Conservation (phyloP, 2,888 invertebrate genomes). For the Achlya flavicornis region DNA sequence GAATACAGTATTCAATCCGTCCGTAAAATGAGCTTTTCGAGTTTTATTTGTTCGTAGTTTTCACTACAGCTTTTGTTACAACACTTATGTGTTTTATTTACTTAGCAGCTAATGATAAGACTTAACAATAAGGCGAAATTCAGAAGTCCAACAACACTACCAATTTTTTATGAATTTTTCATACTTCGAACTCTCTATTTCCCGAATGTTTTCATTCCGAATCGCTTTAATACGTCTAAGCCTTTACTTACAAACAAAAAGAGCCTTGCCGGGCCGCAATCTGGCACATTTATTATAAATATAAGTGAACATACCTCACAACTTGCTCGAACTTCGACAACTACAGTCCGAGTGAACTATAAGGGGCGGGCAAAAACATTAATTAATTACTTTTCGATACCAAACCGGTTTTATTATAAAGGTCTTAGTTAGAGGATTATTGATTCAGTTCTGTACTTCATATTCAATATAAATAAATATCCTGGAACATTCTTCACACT, state of each 20-base stretch:
- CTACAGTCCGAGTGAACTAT: not conserved
- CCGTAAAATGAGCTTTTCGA: no score
- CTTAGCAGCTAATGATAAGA: no score
- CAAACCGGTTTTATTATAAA: not conserved
- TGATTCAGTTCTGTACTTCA: not conserved
- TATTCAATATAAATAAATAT: not conserved
- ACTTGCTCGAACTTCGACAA: not conserved
- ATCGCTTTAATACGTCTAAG: not conserved
- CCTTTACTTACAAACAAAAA: not conserved
- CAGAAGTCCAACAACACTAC: no score
- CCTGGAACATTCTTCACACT: no score
- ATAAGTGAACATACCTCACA: constrained; percentile 4
- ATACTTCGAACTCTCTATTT: not conserved
- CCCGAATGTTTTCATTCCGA: not conserved
- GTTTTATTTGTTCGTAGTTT: no score
- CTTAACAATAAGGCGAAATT: no score
- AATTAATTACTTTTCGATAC: constrained; percentile 4
- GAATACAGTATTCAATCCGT: no score
- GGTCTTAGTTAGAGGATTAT: not conserved
- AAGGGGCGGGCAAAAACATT: constrained; percentile 5
- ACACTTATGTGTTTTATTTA: no score
- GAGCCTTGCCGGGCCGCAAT: not conserved
- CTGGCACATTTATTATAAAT: constrained; percentile 1
- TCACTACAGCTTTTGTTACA: no score
- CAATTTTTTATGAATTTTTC: not conserved